Evolutionary conservation across 2,797 vertebrate species (phyloP), one percentile per base, ranked within the genome.

Genomic region (Sebastes nivosus): DNA sequence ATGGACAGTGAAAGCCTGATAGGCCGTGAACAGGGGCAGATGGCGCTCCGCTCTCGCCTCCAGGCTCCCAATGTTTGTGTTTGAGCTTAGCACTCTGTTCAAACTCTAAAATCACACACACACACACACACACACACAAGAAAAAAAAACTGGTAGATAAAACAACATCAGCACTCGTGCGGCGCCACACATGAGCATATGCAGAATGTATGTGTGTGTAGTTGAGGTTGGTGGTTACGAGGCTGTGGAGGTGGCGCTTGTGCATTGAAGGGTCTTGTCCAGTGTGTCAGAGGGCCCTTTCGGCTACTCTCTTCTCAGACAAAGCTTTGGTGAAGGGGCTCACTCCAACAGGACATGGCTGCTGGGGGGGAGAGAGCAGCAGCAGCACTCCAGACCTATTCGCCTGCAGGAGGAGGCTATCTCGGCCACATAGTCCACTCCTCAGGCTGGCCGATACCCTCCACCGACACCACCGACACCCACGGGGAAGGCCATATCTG

Each of bases 251-350:
- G 88, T 93, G 87, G 90, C 79, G 92, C 84, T 92, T 88, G 87
- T 94, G 77, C 87, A 90, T 90, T 91, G 93, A 93, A 95, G 95
- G 94, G 93, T 94, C 93, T 94, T 92, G 94, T 95, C 93, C 94
- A 89, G 94, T 86, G 85, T 94, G 93, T 95, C 93, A 87, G 93
- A 95, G 94, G 92, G 92, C 91, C 95, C 95, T 95, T 92, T 95
- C 82, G 90, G 94, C 94, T 92, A 94, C 93, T 94, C 92, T 94
- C 88, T 89, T 93, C 91, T 86, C 91, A 94, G 94, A 95, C 95
- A 94, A 94, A 94, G 93, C 93, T 90, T 76, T 84, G 87, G 93
- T 95, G 93, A 94, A 94, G 94, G 94, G 92, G 90, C 90, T 95
- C 93, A 94, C 94, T 95, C 94, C 91, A 95, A 85, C 88, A 94